Evolutionary conservation across 2,888 invertebrate species (phyloP).

Genomic region (Holacanthella duospinosa): DNA sequence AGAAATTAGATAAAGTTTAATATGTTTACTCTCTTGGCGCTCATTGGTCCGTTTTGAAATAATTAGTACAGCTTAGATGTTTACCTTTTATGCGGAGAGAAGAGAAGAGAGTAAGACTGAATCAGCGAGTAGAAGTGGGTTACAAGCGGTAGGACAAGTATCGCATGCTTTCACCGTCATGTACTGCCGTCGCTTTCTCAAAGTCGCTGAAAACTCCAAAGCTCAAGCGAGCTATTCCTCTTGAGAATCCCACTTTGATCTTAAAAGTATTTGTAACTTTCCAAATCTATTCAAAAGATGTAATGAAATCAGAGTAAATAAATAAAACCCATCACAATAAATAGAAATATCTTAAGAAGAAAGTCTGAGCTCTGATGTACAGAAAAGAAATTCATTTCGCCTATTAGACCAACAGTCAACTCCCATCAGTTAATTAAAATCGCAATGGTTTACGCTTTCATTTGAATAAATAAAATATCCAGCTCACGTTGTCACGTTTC

Average conservation of each 20-base stretch:
- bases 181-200: conserved; percentile 70
- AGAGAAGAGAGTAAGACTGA: conserved; percentile 82
- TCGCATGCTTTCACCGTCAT: conserved; percentile 85
- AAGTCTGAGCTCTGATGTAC: too few species aligned
- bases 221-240: conserved; percentile 37
- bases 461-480: too few species aligned
- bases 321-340: too few species aligned
- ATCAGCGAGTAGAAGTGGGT: conserved; percentile 71
- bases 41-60: too few species aligned
- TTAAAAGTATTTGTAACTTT: conserved; percentile 87
- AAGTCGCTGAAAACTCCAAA: conserved; percentile 47
- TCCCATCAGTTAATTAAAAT: too few species aligned
- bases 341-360: too few species aligned
- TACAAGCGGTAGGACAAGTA: conserved; percentile 81
- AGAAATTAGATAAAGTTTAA: too few species aligned
- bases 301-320: conserved; percentile 3
- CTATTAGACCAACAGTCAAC: too few species aligned
- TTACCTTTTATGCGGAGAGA: conserved; percentile 86
- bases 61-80: neutral
- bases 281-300: conserved; percentile 59
- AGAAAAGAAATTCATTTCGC: too few species aligned
- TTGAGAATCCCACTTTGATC: conserved; percentile 49
- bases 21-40: too few species aligned
- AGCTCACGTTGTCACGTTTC: too few species aligned
- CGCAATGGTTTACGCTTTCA: too few species aligned